These are phyloP conservation scores for Piliocolobus tephrosceles DNA, from an alignment of 2,113 vertebrate species.

Conservation along the genomic window DNA sequence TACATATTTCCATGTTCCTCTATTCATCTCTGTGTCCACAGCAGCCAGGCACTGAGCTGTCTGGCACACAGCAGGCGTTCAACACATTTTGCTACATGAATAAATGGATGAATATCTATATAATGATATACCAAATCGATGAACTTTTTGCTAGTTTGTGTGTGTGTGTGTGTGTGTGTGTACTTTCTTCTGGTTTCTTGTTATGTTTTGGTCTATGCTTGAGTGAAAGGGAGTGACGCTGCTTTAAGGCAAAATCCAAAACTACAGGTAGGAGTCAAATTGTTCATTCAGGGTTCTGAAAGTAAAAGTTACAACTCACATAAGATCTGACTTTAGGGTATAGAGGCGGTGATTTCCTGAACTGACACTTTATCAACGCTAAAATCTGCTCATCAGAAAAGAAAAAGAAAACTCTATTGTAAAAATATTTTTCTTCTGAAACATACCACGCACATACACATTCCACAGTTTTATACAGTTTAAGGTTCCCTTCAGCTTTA, in stretches of 20 bases:
- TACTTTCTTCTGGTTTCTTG: neutral
- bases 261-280: neutral
- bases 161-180: neutral
- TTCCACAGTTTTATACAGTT: neutral
- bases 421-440: neutral
- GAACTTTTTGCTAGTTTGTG: neutral
- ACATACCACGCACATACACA: too few relatives aligned
- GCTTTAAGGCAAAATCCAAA: neutral
- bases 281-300: neutral
- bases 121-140: neutral
- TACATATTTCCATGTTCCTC: neutral
- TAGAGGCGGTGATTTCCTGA: neutral
- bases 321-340: neutral
- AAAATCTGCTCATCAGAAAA: neutral
- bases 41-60: rapidly evolving
- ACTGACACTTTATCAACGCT: neutral
- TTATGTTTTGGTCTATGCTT: neutral
- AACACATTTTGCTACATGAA: neutral
- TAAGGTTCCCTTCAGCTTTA: neutral
- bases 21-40: neutral
- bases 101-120: neutral
- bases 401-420: neutral
- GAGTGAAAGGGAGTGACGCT: neutral
- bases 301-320: neutral
- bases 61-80: neutral